Base-by-base conservation (phyloP, 2,113 vertebrate species). In the Anser cygnoides region DNA sequence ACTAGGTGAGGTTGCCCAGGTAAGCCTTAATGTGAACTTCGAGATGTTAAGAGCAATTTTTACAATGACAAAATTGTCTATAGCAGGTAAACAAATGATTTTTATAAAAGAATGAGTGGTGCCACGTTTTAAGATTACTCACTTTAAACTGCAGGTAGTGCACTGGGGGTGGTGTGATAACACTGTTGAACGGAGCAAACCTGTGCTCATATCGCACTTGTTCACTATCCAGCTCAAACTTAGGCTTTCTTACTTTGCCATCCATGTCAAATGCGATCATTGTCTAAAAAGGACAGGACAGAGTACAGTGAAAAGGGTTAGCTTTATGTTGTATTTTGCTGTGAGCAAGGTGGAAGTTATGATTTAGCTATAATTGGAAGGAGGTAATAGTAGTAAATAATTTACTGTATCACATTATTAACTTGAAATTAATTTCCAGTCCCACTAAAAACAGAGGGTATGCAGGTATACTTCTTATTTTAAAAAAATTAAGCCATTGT, bases 241-340 rank as follows among this genome's bases (percentile, higher is more conserved):
- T 99, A 11, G 99, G 99, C 90, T 99, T 99, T 81, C 98, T 98
- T 57, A 99, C 99, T 98, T 99, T 99, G 59, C 99, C 99, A 80
- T 99, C 99, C 99, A 99, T 99, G 93, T 99, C 99, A 98, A 99
- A 98, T 6, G 99, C 99, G 0, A 99, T 99, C 99, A 99, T 99
- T 21, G 99, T 99, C 99, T 99, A 95, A 63, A 93, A 61, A 39
- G 18, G 7, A 75, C 90, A n/a, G 10, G 35, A 62, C 26, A 83
- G 76, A 72, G 77, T 68, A 88, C 0, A 50, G 15, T 31, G 25
- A 71, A 21, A 46, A 79, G 10, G 18, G 23, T 46, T 49, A 79
- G 35, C 37, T 89, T 72, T 39, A 71, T 55, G 44, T 50, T 15
- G 2, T 46, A n/a, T 52, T 86, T 65, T 63, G 17, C 52, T 65